Percentiles rank a stretch among this genome's conserved stretches.
phyloP scores from a whole-genome alignment of 1,140 invertebrate species.

The Spodoptera litura region DNA sequence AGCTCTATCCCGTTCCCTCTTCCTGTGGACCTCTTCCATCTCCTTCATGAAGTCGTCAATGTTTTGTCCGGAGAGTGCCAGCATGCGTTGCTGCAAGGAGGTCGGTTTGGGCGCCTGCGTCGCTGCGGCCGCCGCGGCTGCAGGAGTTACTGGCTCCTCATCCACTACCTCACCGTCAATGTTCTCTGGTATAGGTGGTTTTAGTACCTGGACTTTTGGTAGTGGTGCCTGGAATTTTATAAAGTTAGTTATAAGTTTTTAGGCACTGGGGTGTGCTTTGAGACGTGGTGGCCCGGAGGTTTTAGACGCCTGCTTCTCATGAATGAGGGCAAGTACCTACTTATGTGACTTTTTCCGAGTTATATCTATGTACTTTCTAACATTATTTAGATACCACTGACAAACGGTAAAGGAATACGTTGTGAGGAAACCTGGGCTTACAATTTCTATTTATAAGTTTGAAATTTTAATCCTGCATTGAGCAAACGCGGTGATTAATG shows the following conservation, averaged over 20 bases:
- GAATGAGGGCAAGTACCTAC: too few species aligned
- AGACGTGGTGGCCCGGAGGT: too few species aligned
- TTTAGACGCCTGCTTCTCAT: too few species aligned
- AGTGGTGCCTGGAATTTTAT: conserved; percentile 36
- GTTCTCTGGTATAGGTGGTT: conserved; percentile 49
- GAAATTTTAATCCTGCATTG: too few species aligned
- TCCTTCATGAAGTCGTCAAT: conserved; percentile 97
- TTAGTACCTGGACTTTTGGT: conserved; percentile 21
- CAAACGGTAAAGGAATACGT: too few species aligned
- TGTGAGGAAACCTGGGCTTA: too few species aligned
- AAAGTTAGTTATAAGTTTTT: not conserved
- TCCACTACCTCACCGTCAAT: conserved; percentile 70
- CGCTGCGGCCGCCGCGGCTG: conserved; percentile 26
- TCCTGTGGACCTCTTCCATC: conserved; percentile 94
- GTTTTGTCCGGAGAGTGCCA: conserved; percentile 94
- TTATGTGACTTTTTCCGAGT: too few species aligned
- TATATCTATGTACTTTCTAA: too few species aligned
- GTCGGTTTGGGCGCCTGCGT: conserved; percentile 88
- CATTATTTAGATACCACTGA: too few species aligned
- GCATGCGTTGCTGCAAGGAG: conserved; percentile 93
- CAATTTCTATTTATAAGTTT: too few species aligned
- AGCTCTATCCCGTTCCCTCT: conserved; percentile 89
- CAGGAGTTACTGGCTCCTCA: conserved; percentile 33
- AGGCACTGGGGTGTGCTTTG: too few species aligned
- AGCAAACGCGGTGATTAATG: too few species aligned